These are phyloP conservation scores for Grammomys surdaster DNA, from an alignment of 2,113 vertebrate genomes.

Conservation along the genomic window DNA sequence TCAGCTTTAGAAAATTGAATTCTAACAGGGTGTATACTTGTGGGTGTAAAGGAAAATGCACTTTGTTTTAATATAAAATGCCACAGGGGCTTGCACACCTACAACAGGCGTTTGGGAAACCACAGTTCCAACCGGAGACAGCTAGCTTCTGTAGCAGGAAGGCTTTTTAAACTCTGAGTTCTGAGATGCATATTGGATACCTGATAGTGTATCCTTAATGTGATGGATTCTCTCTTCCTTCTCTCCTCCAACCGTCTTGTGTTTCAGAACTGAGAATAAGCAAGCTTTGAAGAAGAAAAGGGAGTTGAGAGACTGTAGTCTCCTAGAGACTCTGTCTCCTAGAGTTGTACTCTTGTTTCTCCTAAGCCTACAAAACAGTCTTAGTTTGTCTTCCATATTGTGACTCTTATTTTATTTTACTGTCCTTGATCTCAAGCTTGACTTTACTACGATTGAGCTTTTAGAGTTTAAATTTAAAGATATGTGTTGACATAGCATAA, in stretches of 20 bases:
- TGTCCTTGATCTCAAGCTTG: not conserved
- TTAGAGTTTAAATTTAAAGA: not conserved
- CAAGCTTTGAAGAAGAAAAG: not conserved
- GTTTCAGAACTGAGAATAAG: conserved; percentile 8
- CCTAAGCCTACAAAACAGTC: not conserved
- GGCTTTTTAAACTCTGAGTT: not conserved
- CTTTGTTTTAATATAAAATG: not conserved
- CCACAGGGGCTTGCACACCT: not conserved
- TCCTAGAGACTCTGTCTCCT: not conserved
- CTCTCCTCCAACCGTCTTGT: not conserved
- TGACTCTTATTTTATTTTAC: not conserved
- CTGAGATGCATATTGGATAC: not conserved
- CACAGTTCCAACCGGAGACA: not conserved
- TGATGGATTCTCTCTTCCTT: not conserved
- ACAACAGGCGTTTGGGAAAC: not conserved
- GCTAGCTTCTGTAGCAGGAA: not conserved
- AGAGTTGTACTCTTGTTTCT: not conserved
- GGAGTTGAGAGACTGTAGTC: not conserved
- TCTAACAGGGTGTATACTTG: not conserved
- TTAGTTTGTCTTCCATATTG: not conserved
- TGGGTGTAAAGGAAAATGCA: not conserved
- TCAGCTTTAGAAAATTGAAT: not conserved
- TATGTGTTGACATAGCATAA: not conserved
- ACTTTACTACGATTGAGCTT: conserved; percentile 1
- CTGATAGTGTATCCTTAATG: not conserved